phyloP scores from a whole-genome alignment of 1,140 invertebrate species.

The Penaeus vannamei region DNA sequence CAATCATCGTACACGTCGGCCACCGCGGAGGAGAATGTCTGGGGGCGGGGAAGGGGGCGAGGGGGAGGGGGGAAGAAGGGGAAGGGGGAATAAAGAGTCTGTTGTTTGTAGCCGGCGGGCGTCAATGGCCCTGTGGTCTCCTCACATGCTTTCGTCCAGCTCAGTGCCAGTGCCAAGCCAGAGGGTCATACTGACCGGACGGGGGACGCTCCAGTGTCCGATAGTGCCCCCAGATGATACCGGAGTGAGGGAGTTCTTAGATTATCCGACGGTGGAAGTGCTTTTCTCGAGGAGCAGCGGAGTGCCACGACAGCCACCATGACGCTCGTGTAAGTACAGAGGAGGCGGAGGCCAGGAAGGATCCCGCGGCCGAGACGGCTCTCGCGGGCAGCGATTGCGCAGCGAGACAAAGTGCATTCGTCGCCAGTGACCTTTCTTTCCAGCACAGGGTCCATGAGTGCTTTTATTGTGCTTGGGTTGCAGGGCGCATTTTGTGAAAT shows the following conservation, averaged over 20 bases:
- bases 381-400: not conserved
- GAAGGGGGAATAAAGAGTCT: conserved; percentile 55
- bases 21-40: not conserved
- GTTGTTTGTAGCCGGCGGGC: conserved; percentile 53
- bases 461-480: too few species aligned
- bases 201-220: conserved; percentile 22
- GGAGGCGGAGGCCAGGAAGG: too few species aligned
- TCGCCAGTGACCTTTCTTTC: too few species aligned
- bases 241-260: not conserved
- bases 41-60: not conserved
- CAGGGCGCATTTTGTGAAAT: too few species aligned
- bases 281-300: not conserved
- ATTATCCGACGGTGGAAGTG: not conserved
- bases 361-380: too few species aligned
- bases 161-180: conserved; percentile 57
- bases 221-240: not conserved
- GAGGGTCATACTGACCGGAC: conserved; percentile 58
- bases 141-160: conserved; percentile 54
- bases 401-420: not conserved
- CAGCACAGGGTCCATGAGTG: too few species aligned
- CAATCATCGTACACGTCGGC: too few species aligned
- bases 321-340: conserved; percentile 58
- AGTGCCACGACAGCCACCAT: conserved; percentile 21
- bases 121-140: conserved; percentile 60
- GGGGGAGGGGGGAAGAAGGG: not conserved